Conservation (phyloP, 2,888 invertebrate genomes). For the Caenorhabditis sp. region DNA sequence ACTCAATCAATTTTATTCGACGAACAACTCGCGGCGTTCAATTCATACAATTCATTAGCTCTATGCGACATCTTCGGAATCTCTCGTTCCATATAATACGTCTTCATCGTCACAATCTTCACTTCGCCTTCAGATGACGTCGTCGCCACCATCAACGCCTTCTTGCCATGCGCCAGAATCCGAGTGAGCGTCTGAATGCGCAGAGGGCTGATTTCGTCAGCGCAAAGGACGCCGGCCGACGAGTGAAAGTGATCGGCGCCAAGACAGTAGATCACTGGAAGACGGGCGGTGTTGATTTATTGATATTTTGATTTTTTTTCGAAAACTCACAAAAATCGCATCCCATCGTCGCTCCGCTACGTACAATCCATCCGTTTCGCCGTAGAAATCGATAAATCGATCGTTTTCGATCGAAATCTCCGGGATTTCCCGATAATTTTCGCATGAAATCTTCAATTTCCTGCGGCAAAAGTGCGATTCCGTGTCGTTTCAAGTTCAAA, state of each 20-base stretch:
- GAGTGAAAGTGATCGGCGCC: conserved; percentile 57
- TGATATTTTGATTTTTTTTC: not conserved
- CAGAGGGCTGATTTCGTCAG: conserved; percentile 33
- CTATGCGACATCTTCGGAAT: conserved; percentile 38
- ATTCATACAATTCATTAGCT: conserved; percentile 44
- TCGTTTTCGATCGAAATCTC: conserved; percentile 31
- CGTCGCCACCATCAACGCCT: conserved; percentile 48
- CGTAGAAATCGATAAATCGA: conserved; percentile 62
- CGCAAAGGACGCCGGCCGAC: conserved; percentile 55
- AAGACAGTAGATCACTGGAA: conserved; percentile 60
- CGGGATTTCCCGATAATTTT: conserved; percentile 11
- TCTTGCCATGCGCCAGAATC: conserved; percentile 59
- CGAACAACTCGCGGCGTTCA: no score
- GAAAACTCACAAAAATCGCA: conserved; percentile 69
- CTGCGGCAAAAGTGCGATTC: not conserved
- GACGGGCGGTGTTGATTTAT: no score
- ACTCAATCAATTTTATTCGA: conserved; percentile 16
- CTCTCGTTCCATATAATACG: conserved; percentile 55
- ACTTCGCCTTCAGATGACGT: conserved; percentile 28
- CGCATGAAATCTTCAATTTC: conserved; percentile 50
- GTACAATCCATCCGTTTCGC: conserved; percentile 68
- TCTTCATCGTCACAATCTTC: conserved; percentile 51
- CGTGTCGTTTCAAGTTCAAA: conserved; percentile 17
- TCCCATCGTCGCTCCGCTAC: conserved; percentile 68
- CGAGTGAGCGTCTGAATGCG: conserved; percentile 48